A percentile compares a stretch with the other conserved stretches of the same genome.
phyloP scores from a whole-genome alignment of 2,113 vertebrate species.

The Channa argus region DNA sequence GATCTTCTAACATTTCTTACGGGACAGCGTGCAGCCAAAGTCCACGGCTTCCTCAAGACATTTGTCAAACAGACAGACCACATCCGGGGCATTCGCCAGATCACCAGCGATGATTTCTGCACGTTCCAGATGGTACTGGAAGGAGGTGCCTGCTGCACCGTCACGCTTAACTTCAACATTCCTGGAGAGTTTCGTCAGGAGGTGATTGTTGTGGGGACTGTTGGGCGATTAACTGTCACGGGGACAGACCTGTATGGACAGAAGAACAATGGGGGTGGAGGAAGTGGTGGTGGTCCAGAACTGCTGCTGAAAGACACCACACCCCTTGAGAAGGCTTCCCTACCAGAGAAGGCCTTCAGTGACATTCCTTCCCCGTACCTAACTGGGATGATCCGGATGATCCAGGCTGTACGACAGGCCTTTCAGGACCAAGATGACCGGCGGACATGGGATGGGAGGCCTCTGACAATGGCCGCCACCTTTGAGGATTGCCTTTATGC shows the following conservation, averaged over 20 bases:
- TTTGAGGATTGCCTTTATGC: conserved; percentile 98
- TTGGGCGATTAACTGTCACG: conserved; percentile 87
- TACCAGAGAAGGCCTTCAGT: conserved; percentile 96
- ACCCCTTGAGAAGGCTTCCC: conserved; percentile 88
- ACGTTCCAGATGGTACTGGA: conserved; percentile 99
- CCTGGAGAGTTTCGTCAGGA: conserved; percentile 97
- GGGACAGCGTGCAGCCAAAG: conserved; percentile 91
- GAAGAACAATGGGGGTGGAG: conserved; percentile 86
- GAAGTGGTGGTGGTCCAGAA: conserved; percentile 83
- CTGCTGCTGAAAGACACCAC: conserved; percentile 93
- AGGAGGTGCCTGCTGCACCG: conserved; percentile 94
- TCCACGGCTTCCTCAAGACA: conserved; percentile 96
- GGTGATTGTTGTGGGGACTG: conserved; percentile 91
- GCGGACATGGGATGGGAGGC: conserved; percentile 95
- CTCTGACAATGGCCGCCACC: conserved; percentile 98
- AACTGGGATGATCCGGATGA: conserved; percentile 95
- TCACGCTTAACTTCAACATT: conserved; percentile 98
- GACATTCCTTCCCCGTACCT: conserved; percentile 97
- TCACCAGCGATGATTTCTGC: conserved; percentile 99
- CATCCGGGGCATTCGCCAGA: conserved; percentile 97
- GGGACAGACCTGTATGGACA: conserved; percentile 95
- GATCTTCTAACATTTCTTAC: conserved; percentile 97
- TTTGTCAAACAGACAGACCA: conserved; percentile 98
- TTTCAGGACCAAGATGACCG: conserved; percentile 97
- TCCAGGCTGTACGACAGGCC: conserved; percentile 95